A percentile compares a stretch with the other conserved stretches of the same genome.
Evolutionary conservation across 1,140 invertebrate species (phyloP).

Genomic region (Habropoda laboriosa): DNA sequence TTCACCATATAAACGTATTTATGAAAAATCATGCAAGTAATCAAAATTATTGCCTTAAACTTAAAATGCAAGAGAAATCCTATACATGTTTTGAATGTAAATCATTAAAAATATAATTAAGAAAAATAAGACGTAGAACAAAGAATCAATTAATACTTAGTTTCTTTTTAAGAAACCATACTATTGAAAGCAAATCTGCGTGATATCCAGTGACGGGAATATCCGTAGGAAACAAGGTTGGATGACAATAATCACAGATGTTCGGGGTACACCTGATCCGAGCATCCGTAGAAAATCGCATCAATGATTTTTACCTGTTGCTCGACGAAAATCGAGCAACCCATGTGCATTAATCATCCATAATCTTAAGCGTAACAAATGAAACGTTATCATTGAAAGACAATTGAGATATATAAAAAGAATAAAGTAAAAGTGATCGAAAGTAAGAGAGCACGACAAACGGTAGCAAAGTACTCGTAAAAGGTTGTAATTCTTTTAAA

Average conservation of each 20-base stretch:
- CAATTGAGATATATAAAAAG: neutral
- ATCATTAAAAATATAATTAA: conserved; percentile 46
- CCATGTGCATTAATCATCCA: neutral
- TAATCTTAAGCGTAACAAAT: neutral
- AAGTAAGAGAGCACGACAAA: conserved; percentile 41
- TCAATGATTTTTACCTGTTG: conserved; percentile 52
- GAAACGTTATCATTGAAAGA: neutral
- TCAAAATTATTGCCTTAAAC: neutral
- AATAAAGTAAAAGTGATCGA: neutral
- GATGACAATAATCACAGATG: neutral
- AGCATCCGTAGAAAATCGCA: neutral
- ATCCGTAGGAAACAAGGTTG: neutral
- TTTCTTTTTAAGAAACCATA: neutral
- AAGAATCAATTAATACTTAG: neutral
- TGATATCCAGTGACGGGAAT: conserved; percentile 7
- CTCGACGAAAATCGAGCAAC: conserved; percentile 26
- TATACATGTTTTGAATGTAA: too few species aligned
- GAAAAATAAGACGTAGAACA: neutral
- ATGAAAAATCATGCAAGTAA: neutral
- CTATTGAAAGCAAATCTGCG: neutral
- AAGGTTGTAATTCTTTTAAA: neutral
- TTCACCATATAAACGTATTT: conserved; percentile 41
- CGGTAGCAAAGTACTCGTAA: conserved; percentile 21
- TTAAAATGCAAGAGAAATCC: too few species aligned
- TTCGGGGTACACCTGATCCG: neutral